Evolutionary conservation across 2,113 vertebrate species (phyloP), one percentile per base, ranked within the genome.

Genomic region (Antechinus flavipes): DNA sequence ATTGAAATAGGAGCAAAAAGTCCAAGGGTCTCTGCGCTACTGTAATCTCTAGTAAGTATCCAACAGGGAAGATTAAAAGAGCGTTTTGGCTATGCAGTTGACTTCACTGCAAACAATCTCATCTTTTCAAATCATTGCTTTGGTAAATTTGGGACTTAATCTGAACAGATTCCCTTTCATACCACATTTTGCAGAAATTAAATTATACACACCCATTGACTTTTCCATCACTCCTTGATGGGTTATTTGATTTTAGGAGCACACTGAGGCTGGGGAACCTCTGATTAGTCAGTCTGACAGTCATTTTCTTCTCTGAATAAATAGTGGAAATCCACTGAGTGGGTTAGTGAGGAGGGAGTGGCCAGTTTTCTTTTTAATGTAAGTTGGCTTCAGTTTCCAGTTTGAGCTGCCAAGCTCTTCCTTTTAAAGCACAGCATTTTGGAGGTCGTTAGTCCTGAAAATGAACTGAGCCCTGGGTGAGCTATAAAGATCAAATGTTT

Each of bases 141-240:
- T 35, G 95, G 92, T 93, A 96, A 95, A 97, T 97, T 94, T 97
- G 93, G 96, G 97, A 97, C 52, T 53, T 97, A 93, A 97, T 97
- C 94, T 92, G 95, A 97, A 97, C 94, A 93, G 91, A 90, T 95
- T 96, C 95, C 97, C 50, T 92, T 58, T 54, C n/a, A 92, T 96
- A 96, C 93, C 94, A 55, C 46, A 91, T 91, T 97, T 96, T 91
- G 96, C 93, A 96, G 91, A 95, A 97, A 97, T 96, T 97, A 94
- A 98, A 97, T 97, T 96, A 97, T 94, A 97, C 93, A 97, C 98
- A 97, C 94, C 53, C 54, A 90, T 27, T 54, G 50, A 22, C n/a
- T 26, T 30, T 68, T 42, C 8, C 58, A 84, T 16, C 25, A 53
- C 6, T 54, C 42, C n/a, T 50, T 47, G 42, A 96, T 91, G 93